These are phyloP conservation scores for Whitmania pigra DNA, from an alignment of 1,140 invertebrate genomes.

Conservation along the genomic window DNA sequence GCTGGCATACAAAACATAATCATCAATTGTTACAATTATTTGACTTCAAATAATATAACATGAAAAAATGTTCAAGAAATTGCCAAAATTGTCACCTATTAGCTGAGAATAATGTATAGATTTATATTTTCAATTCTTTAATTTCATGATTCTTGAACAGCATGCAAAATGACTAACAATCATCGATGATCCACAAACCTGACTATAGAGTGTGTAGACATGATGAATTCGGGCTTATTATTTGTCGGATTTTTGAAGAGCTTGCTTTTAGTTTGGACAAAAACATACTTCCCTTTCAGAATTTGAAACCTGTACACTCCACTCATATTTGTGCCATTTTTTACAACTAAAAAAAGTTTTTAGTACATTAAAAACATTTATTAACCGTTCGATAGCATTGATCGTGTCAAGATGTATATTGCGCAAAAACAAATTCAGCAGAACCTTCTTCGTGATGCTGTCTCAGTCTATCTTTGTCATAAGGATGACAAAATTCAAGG, in stretches of 20 bases:
- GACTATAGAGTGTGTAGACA: slow-evolving; percentile 76
- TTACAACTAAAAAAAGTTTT: slow-evolving; percentile 29
- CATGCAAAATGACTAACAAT: not conserved
- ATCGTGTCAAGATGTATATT: not conserved
- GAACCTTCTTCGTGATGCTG: slow-evolving; percentile 38
- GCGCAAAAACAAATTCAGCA: slow-evolving; percentile 14
- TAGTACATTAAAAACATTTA: not conserved
- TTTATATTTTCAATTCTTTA: too few relatives aligned
- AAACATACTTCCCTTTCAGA: slow-evolving; percentile 59
- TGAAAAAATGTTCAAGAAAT: too few relatives aligned
- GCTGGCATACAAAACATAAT: too few relatives aligned
- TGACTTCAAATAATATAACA: too few relatives aligned
- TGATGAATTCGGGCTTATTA: slow-evolving; percentile 67
- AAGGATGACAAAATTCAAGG: slow-evolving; percentile 36
- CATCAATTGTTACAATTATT: not conserved
- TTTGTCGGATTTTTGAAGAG: slow-evolving; percentile 57
- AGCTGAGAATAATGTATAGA: too few relatives aligned
- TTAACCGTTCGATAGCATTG: not conserved
- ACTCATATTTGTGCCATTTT: slow-evolving; percentile 56
- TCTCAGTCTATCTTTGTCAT: slow-evolving; percentile 33
- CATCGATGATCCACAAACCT: slow-evolving; percentile 30
- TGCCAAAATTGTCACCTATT: too few relatives aligned
- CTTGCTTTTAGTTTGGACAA: slow-evolving; percentile 75
- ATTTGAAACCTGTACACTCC: slow-evolving; percentile 64
- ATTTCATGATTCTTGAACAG: too few relatives aligned